Conservation (phyloP, 35 echinoderm and acorn worm species). For the Acanthaster planci region DNA sequence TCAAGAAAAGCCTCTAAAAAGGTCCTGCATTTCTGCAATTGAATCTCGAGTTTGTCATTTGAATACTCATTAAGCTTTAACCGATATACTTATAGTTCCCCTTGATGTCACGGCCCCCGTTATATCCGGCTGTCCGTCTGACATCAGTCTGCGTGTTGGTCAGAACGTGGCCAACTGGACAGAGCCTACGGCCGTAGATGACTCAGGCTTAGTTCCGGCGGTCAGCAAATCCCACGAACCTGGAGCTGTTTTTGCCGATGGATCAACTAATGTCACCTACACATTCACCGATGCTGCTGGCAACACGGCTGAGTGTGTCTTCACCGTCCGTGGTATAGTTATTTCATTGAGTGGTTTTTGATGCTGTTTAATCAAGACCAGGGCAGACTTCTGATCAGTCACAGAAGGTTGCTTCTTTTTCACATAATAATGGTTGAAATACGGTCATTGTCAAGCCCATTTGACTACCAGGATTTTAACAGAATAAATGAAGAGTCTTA, state of each 20-base stretch:
- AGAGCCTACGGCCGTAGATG: slow-evolving; percentile 24
- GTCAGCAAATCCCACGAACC: slow-evolving; percentile 6
- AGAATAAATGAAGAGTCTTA: too few species aligned
- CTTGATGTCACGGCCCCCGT: not conserved
- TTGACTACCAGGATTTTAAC: too few species aligned
- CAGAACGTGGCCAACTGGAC: slow-evolving; percentile 18
- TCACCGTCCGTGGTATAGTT: slow-evolving; percentile 14
- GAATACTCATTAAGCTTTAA: too few species aligned
- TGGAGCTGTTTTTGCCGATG: slow-evolving; percentile 31
- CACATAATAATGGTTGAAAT: too few species aligned
- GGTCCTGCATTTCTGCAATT: too few species aligned
- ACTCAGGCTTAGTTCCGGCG: not conserved
- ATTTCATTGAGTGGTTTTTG: not conserved
- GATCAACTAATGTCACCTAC: slow-evolving; percentile 33
- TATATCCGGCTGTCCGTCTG: not conserved
- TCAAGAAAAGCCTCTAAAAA: too few species aligned
- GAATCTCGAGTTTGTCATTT: too few species aligned
- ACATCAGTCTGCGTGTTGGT: not conserved
- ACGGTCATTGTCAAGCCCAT: too few species aligned
- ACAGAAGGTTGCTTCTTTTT: too few species aligned
- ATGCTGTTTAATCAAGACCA: too few species aligned
- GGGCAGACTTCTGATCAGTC: too few species aligned
- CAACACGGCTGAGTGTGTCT: slow-evolving; percentile 31
- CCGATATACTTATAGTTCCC: not conserved
- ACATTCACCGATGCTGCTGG: slow-evolving; percentile 40